Conservation (phyloP, 2,113 vertebrate species). For the Hemicordylus capensis region DNA sequence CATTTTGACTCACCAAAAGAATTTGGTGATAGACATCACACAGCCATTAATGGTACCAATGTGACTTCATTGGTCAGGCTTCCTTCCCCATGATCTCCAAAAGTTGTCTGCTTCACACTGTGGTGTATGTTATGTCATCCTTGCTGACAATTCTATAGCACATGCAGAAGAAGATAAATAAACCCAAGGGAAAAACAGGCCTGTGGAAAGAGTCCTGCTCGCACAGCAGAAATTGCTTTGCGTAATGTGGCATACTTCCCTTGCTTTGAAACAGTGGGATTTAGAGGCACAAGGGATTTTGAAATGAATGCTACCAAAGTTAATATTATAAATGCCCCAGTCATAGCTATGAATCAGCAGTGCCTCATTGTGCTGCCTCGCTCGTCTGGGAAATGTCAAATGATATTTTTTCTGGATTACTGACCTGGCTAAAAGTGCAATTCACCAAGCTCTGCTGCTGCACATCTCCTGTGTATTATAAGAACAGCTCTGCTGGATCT, state of each 20-base stretch:
- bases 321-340: background rate
- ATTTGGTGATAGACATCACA: background rate
- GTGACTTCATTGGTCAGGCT: background rate
- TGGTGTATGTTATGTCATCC: background rate
- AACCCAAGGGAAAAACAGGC: background rate
- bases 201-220: background rate
- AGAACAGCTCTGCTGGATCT: too few species aligned
- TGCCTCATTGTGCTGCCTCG: accelerated
- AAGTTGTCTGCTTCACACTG: background rate
- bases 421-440: background rate
- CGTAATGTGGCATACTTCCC: background rate
- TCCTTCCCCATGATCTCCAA: background rate
- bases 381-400: background rate
- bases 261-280: background rate
- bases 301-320: background rate
- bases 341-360: accelerated
- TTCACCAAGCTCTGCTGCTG: background rate
- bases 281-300: background rate
- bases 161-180: background rate
- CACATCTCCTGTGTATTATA: background rate
- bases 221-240: slow-evolving; percentile 12
- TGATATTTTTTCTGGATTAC: background rate
- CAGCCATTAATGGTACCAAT: background rate
- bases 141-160: slow-evolving; percentile 3
- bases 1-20: background rate